These are phyloP conservation scores for Clarias platycephalus DNA, from an alignment of 2,797 vertebrate species.

Conservation along the genomic window DNA sequence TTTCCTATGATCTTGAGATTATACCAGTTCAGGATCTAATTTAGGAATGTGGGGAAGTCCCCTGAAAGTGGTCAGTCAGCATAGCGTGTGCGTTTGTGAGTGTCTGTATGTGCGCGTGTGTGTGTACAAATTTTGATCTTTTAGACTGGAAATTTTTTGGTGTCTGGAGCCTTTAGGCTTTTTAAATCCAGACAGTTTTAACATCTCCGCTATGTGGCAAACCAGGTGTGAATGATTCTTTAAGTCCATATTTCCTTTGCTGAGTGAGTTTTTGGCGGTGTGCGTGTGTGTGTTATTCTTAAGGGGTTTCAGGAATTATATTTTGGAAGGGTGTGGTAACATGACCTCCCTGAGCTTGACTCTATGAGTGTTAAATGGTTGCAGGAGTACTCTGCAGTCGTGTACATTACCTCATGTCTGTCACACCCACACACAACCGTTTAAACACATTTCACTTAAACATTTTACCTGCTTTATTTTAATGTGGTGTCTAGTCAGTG, in stretches of 20 bases:
- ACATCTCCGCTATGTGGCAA: neutral
- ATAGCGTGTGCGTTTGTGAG: neutral
- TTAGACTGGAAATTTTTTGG: neutral
- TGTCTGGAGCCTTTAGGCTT: neutral
- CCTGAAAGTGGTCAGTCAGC: neutral
- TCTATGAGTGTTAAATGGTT: neutral
- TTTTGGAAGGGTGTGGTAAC: conserved; percentile 24
- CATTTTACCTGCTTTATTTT: neutral
- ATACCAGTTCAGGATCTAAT: too few relatives aligned
- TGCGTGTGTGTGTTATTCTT: neutral
- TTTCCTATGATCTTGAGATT: too few relatives aligned
- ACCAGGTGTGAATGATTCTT: conserved; percentile 31
- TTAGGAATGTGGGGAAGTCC: too few relatives aligned
- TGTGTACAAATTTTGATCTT: conserved; percentile 14
- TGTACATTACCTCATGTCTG: neutral
- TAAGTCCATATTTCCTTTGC: conserved; percentile 22
- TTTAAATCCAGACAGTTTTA: neutral
- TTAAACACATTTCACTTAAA: neutral
- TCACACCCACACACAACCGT: neutral
- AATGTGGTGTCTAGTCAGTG: neutral
- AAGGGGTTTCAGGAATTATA: conserved; percentile 29
- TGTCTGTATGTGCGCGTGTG: neutral
- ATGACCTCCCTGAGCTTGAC: neutral
- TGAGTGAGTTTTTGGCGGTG: conserved; percentile 6
- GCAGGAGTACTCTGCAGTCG: neutral